Evolutionary conservation across 2,888 invertebrate species (phyloP), one percentile per base, ranked within the genome.

Genomic region (Strigamia transsilvanica): DNA sequence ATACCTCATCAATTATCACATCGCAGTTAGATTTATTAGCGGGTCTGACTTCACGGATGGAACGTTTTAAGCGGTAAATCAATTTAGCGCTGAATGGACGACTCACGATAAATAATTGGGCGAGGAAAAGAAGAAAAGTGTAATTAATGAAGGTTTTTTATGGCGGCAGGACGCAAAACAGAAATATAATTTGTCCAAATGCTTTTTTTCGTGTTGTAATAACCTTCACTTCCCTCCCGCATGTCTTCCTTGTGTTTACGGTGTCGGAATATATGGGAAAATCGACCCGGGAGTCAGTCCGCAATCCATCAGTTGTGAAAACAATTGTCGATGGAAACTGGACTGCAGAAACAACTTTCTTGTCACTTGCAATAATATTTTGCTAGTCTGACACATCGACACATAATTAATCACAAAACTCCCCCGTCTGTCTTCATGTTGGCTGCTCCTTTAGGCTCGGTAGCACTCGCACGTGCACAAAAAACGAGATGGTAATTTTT

Each of bases 121-220:
- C 18, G 56, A 18, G n/a, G 9, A 18, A 56, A 18, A 56, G n/a
- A 56, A 18, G 56, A 18, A 18, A 56, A 56, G n/a, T 38, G 10
- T 18, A 56, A 56, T 56, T 56, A 56, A 56, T 56, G 56, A 56
- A 56, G n/a, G 56, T 56, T 56, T 18, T 51, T 56, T 56, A 56
- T 56, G n/a, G 56, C 56, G n/a, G 56, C 56, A 56, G 56, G 56
- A 56, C 56, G 56, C 56, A 56, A 56, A 56, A 56, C 56, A 56
- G 56, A n/a, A 18, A 56, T 56, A 56, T 56, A 56, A 56, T 56
- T 56, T 56, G 56, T 56, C 56, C 56, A 2, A 18, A 1, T 21
- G 56, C n/a, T 2, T 56, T 56, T 56, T 56, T 56, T 56, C 18
- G 15, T 18, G 18, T 21, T 56, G 56, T 2, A 21, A 21, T 56